Conservation (phyloP, 1,140 invertebrate genomes). For the Calliopsis andreniformis region DNA sequence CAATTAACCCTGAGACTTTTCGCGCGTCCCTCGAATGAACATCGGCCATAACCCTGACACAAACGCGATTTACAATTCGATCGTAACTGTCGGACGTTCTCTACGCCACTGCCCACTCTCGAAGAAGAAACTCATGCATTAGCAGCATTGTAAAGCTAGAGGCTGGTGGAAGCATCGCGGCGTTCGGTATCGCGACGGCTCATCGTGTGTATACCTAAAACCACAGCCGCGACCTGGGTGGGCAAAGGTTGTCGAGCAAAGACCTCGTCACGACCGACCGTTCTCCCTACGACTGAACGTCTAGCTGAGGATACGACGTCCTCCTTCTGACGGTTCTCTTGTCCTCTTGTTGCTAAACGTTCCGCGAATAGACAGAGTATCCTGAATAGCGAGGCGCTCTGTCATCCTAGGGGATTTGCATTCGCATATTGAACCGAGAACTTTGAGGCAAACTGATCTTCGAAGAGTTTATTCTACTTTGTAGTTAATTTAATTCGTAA, state of each 20-base stretch:
- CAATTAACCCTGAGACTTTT: slow-evolving; percentile 27
- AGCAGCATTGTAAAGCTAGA: slow-evolving; percentile 41
- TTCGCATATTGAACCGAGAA: too few species aligned
- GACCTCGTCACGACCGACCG: slow-evolving; percentile 43
- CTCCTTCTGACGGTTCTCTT: not conserved
- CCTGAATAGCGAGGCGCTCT: not conserved
- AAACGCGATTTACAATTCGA: slow-evolving; percentile 48
- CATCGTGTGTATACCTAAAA: slow-evolving; percentile 43
- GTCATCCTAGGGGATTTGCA: too few species aligned
- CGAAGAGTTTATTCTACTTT: too few species aligned
- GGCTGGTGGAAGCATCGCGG: slow-evolving; percentile 12
- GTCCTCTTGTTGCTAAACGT: not conserved
- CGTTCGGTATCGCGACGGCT: slow-evolving; percentile 47
- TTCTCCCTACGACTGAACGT: not conserved
- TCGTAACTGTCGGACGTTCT: slow-evolving; percentile 25
- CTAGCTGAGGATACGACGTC: slow-evolving; percentile 1
- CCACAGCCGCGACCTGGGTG: slow-evolving; percentile 49
- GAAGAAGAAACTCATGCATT: slow-evolving; percentile 28
- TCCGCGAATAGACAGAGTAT: too few species aligned
- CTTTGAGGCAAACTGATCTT: too few species aligned
- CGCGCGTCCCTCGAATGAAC: not conserved
- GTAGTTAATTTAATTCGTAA: too few species aligned
- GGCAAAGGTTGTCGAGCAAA: slow-evolving; percentile 54
- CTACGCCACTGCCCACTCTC: slow-evolving; percentile 34
- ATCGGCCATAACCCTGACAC: slow-evolving; percentile 16